Evolutionary conservation across 1,140 invertebrate genomes (phyloP).

Genomic region (Aphidius gifuensis): DNA sequence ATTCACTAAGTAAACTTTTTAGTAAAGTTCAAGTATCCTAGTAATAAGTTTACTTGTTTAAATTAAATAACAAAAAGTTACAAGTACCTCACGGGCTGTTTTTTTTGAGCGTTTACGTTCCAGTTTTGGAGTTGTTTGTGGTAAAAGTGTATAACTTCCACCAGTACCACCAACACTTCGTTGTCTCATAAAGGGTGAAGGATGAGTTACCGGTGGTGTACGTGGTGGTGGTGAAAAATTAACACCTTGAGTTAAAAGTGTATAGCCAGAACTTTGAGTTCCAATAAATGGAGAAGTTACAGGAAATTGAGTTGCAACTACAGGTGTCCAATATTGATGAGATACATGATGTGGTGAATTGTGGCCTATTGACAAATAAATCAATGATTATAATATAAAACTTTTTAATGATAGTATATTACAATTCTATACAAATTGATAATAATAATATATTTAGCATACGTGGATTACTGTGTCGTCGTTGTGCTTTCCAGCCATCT

Average conservation of each 20-base stretch:
- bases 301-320: constrained; percentile 63
- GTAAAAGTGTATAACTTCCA: constrained; percentile 49
- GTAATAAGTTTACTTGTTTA: no score
- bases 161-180: constrained; percentile 44
- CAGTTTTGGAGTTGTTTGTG: constrained; percentile 47
- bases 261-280: constrained; percentile 44
- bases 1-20: no score
- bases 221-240: constrained; percentile 47
- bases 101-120: constrained; percentile 49
- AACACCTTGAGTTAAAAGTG: constrained; percentile 43
- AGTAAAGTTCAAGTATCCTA: no score
- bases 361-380: constrained; percentile 32
- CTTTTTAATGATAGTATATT: background rate
- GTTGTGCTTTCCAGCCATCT: constrained; percentile 59
- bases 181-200: constrained; percentile 39
- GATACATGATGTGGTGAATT: constrained; percentile 42
- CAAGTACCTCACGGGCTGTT: constrained; percentile 38
- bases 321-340: constrained; percentile 60
- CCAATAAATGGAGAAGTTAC: constrained; percentile 59
- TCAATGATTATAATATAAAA: background rate
- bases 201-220: constrained; percentile 33
- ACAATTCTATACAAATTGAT: background rate
- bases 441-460: constrained; percentile 17
- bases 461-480: constrained; percentile 47
- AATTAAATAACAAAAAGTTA: no score